phyloP scores from a whole-genome alignment of 1,140 invertebrate species.

The Arctopsyche grandis region DNA sequence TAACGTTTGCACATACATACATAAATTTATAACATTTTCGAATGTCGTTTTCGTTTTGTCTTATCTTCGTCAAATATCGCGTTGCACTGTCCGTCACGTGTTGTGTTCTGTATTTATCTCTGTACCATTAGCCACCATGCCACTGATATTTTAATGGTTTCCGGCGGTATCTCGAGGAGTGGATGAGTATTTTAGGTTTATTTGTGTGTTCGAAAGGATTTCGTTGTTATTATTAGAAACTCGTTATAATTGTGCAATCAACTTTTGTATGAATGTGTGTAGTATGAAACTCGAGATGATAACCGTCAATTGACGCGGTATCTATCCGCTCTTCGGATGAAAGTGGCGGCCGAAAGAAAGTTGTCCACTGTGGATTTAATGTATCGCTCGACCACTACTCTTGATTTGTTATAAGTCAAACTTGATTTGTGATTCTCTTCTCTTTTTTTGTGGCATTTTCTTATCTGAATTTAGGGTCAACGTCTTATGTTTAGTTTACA shows the following conservation, averaged over 20 bases:
- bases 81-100: not conserved
- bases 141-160: conserved; percentile 21
- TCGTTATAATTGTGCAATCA: no score
- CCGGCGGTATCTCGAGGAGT: not conserved
- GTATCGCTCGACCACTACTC: not conserved
- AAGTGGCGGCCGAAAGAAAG: conserved; percentile 13
- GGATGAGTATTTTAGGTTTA: not conserved
- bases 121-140: not conserved
- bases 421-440: not conserved
- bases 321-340: not conserved
- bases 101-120: not conserved
- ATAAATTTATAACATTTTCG: not conserved
- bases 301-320: not conserved
- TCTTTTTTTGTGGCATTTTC: no score
- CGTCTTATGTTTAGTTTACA: no score
- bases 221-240: no score
- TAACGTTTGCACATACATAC: not conserved
- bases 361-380: not conserved
- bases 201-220: no score
- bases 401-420: not conserved
- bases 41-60: not conserved
- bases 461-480: no score
- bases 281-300: not conserved
- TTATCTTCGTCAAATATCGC: no score
- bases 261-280: no score